Conservation (phyloP, 2,888 invertebrate species). For the Acleris laterana region DNA sequence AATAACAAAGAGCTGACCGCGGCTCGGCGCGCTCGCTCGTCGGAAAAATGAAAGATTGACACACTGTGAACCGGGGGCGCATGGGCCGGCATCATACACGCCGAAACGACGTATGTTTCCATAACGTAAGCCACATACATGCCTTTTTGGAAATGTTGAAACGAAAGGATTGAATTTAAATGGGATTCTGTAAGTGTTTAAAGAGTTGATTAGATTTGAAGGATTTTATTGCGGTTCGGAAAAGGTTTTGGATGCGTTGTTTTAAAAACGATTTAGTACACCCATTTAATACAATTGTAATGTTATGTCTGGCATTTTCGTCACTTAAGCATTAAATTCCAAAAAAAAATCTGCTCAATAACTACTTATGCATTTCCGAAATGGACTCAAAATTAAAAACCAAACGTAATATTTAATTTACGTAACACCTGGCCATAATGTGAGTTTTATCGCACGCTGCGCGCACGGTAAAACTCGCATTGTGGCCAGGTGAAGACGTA, state of each 20-base stretch:
- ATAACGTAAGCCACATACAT: conserved; percentile 16
- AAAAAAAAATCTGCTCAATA: too few relatives aligned
- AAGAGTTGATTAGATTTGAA: conserved; percentile 44
- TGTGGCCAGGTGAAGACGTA: too few relatives aligned
- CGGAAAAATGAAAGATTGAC: conserved; percentile 72
- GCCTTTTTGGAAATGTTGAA: conserved; percentile 14
- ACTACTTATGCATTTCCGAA: too few relatives aligned
- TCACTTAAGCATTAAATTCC: too few relatives aligned
- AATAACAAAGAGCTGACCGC: conserved; percentile 75
- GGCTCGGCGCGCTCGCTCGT: conserved; percentile 44
- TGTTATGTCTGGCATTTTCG: too few relatives aligned
- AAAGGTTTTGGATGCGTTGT: conserved; percentile 11
- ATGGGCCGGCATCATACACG: conserved; percentile 11
- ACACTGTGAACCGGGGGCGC: conserved; percentile 45
- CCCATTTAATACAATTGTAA: neutral
- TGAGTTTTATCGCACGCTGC: too few relatives aligned
- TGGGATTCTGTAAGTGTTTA: conserved; percentile 40
- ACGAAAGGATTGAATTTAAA: conserved; percentile 24
- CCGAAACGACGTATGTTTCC: conserved; percentile 21
- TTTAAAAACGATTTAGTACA: conserved; percentile 9
- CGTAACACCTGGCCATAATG: too few relatives aligned
- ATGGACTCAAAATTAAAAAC: too few relatives aligned
- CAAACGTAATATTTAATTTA: too few relatives aligned
- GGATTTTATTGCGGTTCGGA: conserved; percentile 42
- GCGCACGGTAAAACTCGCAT: too few relatives aligned